Conservation (phyloP, 2,888 invertebrate species). For the Strigamia maritima region DNA sequence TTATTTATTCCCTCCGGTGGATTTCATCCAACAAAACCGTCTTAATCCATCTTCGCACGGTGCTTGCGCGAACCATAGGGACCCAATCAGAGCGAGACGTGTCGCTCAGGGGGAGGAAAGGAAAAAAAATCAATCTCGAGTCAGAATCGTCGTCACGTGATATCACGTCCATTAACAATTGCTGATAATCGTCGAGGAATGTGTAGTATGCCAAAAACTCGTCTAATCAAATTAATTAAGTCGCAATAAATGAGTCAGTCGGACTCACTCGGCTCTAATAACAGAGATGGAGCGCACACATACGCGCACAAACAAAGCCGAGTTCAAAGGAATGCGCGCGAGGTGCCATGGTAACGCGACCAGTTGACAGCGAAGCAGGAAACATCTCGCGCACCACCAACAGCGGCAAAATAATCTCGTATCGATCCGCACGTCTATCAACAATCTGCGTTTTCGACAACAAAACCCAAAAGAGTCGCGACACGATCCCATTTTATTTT, state of each 20-base stretch:
- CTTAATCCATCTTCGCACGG: constrained; percentile 20
- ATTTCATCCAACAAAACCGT: not conserved
- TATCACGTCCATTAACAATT: not conserved
- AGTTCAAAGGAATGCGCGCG: not conserved
- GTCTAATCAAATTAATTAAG: constrained; percentile 12
- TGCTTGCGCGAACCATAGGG: not conserved
- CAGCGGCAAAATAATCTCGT: constrained; percentile 5
- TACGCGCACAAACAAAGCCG: not conserved
- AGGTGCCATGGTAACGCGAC: constrained; percentile 7
- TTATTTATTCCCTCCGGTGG: not conserved
- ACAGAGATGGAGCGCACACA: not conserved
- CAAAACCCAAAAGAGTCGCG: not conserved
- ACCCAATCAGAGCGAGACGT: constrained; percentile 16
- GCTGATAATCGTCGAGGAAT: not conserved
- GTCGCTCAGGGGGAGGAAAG: not conserved
- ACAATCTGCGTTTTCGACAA: not conserved
- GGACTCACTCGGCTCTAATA: not conserved
- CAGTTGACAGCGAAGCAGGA: not conserved
- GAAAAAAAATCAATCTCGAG: constrained; percentile 7
- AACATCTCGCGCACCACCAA: constrained; percentile 11
- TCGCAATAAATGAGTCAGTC: not conserved
- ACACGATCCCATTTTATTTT: not conserved
- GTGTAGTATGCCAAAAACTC: not conserved
- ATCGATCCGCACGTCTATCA: constrained; percentile 11
- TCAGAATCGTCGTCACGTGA: not conserved